Percentiles rank a stretch among this genome's conserved stretches.
phyloP scores from a whole-genome alignment of 2,797 vertebrate species.

The Cyprinodon diabolis region DNA sequence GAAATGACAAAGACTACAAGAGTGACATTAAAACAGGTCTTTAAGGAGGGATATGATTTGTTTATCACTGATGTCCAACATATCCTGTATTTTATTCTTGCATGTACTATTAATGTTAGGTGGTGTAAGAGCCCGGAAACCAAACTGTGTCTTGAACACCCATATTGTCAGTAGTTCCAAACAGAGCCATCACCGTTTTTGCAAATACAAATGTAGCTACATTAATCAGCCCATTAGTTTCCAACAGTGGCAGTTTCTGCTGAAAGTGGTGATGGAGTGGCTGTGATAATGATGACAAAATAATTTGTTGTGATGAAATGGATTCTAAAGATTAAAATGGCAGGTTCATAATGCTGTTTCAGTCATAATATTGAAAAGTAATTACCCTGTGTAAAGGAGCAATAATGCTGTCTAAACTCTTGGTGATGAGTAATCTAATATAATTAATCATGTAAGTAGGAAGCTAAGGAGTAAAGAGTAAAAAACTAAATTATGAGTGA shows the following conservation, averaged over 20 bases:
- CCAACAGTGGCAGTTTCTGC: conserved; percentile 10
- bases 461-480: background rate
- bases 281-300: conserved; percentile 18
- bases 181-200: background rate
- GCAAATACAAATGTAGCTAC: conserved; percentile 6
- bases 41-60: background rate
- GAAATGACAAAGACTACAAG: too few relatives aligned
- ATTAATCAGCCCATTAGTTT: conserved; percentile 10
- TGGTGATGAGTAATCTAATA: background rate
- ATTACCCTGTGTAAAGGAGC: conserved; percentile 14
- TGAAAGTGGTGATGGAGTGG: conserved; percentile 7
- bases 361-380: conserved; percentile 6
- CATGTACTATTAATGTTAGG: background rate
- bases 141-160: background rate
- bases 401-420: background rate
- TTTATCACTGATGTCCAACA: background rate
- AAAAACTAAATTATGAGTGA: conserved; percentile 11
- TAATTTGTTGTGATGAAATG: conserved; percentile 26
- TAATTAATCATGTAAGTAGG: background rate
- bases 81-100: background rate
- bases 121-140: background rate
- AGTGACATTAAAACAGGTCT: background rate
- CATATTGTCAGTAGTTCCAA: background rate
- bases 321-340: conserved; percentile 16
- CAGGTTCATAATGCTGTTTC: conserved; percentile 11